phyloP scores from a whole-genome alignment of 2,888 invertebrate genomes.

The Rhaphigaster nebulosa region DNA sequence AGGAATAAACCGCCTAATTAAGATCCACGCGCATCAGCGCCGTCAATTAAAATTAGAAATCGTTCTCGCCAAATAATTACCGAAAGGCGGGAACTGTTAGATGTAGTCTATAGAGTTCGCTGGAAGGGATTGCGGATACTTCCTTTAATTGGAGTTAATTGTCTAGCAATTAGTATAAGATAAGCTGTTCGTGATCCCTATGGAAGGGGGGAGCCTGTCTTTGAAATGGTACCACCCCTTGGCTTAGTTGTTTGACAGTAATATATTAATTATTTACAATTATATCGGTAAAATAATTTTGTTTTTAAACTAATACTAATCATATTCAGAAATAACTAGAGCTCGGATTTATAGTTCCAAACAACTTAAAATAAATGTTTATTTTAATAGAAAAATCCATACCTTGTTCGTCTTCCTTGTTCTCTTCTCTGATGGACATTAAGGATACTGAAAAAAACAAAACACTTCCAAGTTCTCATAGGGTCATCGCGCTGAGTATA shows the following conservation, averaged over 20 bases:
- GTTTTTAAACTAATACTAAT: too few species aligned
- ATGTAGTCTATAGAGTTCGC: neutral
- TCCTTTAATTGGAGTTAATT: neutral
- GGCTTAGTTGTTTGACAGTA: neutral
- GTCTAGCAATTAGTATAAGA: neutral
- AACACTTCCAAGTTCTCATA: too few species aligned
- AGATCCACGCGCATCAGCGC: neutral
- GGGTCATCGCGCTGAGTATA: too few species aligned
- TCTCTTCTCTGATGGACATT: too few species aligned
- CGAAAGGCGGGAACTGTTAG: neutral
- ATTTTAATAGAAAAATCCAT: too few species aligned
- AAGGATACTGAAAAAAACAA: too few species aligned
- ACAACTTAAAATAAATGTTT: too few species aligned
- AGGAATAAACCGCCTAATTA: neutral
- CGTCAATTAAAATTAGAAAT: constrained; percentile 30
- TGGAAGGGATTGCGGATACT: neutral
- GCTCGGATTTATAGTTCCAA: too few species aligned
- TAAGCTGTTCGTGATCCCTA: neutral
- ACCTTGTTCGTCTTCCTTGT: too few species aligned
- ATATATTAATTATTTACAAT: neutral
- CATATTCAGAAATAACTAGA: too few species aligned
- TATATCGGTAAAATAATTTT: too few species aligned
- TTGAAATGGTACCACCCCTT: neutral
- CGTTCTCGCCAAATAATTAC: neutral
- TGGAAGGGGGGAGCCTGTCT: neutral